phyloP scores from a whole-genome alignment of 2,888 invertebrate species.

The Pristionchus mayeri region DNA sequence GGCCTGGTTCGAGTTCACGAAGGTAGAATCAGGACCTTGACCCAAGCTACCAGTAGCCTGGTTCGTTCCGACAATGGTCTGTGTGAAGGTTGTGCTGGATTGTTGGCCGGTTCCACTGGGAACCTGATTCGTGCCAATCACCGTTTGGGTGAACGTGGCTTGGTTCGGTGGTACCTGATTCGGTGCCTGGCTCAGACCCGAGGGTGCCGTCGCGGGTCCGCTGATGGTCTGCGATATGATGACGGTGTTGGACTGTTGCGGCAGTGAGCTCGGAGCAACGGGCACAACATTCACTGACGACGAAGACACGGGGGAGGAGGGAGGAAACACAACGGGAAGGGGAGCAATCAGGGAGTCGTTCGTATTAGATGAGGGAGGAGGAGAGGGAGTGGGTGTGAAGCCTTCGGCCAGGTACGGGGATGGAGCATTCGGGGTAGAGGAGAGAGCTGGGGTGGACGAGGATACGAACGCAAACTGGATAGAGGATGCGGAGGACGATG shows the following conservation, averaged over 20 bases:
- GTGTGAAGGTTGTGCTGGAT: background rate
- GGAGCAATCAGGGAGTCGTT: background rate
- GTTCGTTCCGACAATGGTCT: background rate
- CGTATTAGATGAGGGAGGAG: slow-evolving; percentile 19
- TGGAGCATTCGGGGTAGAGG: background rate
- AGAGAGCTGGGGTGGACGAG: background rate
- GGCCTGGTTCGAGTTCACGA: background rate
- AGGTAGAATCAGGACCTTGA: background rate
- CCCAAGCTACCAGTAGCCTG: background rate
- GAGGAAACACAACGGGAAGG: background rate
- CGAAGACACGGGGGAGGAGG: slow-evolving; percentile 19
- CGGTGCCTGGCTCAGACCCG: too few species aligned
- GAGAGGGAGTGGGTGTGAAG: slow-evolving; percentile 25
- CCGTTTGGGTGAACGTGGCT: background rate
- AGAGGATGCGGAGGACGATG: background rate
- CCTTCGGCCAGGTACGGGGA: slow-evolving; percentile 26
- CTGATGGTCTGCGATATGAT: background rate
- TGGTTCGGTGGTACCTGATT: too few species aligned
- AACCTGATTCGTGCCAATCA: too few species aligned
- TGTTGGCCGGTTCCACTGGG: background rate
- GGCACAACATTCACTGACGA: slow-evolving; percentile 23
- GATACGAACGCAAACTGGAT: background rate
- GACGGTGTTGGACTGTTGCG: background rate
- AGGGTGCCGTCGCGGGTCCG: background rate
- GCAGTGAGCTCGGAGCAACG: background rate